These are phyloP conservation scores for Drosophila obscura DNA, from an alignment of 1,140 invertebrate species.

Conservation along the genomic window DNA sequence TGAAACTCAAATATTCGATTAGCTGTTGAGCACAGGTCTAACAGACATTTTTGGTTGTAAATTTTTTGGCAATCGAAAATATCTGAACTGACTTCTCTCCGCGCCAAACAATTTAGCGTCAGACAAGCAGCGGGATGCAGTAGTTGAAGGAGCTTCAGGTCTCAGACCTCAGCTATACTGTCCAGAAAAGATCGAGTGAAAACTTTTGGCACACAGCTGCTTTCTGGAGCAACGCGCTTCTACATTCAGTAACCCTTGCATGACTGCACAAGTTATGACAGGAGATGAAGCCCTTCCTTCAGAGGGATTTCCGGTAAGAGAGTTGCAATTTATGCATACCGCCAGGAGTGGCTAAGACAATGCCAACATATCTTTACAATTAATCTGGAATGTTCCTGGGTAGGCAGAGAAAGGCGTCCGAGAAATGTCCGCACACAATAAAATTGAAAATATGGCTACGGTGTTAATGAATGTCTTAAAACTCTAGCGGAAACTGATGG, in stretches of 20 bases:
- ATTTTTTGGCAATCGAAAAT: constrained; percentile 30
- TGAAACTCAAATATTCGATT: constrained; percentile 17
- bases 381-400: constrained; percentile 17
- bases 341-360: constrained; percentile 18
- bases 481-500: not conserved
- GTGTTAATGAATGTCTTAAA: too few relatives aligned
- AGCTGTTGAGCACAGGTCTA: not conserved
- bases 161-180: too few relatives aligned
- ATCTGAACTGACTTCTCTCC: not conserved
- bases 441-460: constrained; percentile 2
- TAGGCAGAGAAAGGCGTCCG: not conserved
- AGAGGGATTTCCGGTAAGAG: too few relatives aligned
- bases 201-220: constrained; percentile 57
- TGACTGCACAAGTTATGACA: constrained; percentile 30
- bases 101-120: constrained; percentile 13
- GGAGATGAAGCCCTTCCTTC: not conserved
- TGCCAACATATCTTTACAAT: constrained; percentile 15
- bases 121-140: not conserved
- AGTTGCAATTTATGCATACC: constrained; percentile 24
- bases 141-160: not conserved
- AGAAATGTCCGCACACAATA: not conserved
- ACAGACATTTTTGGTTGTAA: not conserved
- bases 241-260: constrained; percentile 12
- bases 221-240: constrained; percentile 12
- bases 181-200: constrained; percentile 31